Conservation (phyloP, 1,140 invertebrate species). For the Drosophila varians region DNA sequence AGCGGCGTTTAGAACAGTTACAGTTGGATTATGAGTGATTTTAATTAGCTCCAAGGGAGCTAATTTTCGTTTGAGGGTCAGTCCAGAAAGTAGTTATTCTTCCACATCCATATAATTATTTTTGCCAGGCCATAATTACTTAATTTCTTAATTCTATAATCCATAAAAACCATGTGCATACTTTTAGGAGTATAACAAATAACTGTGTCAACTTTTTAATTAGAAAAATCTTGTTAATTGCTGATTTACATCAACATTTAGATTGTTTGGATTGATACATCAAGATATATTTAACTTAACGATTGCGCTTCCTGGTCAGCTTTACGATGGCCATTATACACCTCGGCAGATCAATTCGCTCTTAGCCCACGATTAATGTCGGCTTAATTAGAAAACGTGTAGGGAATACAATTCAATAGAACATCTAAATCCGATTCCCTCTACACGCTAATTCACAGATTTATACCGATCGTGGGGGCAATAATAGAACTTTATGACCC, state of each 20-base stretch:
- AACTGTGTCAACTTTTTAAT: not conserved
- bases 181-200: conserved; percentile 36
- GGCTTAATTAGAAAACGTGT: not conserved
- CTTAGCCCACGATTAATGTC: not conserved
- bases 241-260: not conserved
- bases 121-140: not conserved
- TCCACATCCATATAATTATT: not conserved
- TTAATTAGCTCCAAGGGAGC: conserved; percentile 30
- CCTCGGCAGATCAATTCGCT: not conserved
- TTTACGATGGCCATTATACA: conserved; percentile 6
- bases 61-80: not conserved
- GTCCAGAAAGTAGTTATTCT: conserved; percentile 7
- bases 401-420: not conserved
- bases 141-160: not conserved
- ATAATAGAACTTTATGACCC: conserved; percentile 3
- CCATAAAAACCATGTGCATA: conserved; percentile 24
- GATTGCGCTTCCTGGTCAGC: not conserved
- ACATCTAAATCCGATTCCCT: conserved; percentile 8
- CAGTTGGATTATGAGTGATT: conserved; percentile 13
- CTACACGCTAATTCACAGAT: conserved; percentile 5
- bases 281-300: not conserved
- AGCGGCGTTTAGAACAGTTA: conserved; percentile 46
- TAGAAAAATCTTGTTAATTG: not conserved
- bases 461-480: conserved; percentile 14
- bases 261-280: not conserved